Conservation (phyloP, 2,113 vertebrate species). For the Bos indicus region DNA sequence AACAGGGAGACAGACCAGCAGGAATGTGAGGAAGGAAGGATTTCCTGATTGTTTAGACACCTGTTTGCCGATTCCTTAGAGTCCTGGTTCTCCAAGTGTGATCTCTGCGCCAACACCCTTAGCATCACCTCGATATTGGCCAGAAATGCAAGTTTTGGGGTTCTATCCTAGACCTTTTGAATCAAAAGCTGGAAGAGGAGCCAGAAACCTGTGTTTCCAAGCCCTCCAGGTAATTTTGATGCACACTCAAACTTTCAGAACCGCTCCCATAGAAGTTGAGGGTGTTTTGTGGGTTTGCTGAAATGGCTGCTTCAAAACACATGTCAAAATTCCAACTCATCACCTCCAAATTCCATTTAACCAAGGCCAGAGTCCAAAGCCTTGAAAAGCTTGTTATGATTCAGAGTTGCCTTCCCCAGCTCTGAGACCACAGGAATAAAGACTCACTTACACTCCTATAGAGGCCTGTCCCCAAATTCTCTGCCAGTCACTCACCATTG, state of each 20-base stretch:
- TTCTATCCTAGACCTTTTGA: not conserved
- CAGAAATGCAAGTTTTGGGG: not conserved
- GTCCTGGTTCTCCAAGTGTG: not conserved
- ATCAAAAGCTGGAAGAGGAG: not conserved
- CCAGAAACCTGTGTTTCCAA: not conserved
- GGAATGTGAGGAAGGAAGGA: not conserved
- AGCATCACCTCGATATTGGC: not conserved
- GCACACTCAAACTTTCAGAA: not conserved
- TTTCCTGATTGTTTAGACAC: not conserved
- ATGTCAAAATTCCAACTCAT: not conserved
- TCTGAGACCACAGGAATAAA: constrained; percentile 63
- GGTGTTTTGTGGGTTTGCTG: not conserved
- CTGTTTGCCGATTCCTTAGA: not conserved
- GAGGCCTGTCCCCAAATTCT: constrained; percentile 7
- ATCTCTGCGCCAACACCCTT: not conserved
- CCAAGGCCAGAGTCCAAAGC: constrained; percentile 53
- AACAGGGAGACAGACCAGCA: not conserved
- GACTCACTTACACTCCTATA: constrained; percentile 29
- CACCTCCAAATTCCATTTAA: constrained; percentile 50
- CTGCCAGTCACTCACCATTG: constrained; percentile 56
- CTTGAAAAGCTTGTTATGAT: constrained; percentile 45
- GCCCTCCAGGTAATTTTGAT: not conserved
- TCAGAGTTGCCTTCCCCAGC: constrained; percentile 61
- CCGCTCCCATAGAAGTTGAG: fast-evolving
- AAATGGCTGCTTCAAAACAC: not conserved